phyloP scores from a whole-genome alignment of 53 echinoderm and acorn worm genomes.

The Patiria pectinifera region DNA sequence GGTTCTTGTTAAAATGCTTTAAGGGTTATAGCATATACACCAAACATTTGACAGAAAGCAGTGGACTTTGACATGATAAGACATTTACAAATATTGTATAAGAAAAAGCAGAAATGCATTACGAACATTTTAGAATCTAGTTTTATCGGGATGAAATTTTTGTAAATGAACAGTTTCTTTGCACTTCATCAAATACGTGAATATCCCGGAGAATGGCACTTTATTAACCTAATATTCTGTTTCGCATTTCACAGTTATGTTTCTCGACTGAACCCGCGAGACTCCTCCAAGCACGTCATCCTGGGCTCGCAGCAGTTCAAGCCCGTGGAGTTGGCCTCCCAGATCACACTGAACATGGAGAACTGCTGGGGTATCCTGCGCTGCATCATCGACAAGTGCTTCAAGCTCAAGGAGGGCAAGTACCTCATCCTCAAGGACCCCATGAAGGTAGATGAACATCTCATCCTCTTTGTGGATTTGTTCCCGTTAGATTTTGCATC shows the following conservation, averaged over 20 bases:
- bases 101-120: too few relatives aligned
- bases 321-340: slow-evolving; percentile 94
- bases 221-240: neutral
- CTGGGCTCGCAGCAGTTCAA: slow-evolving; percentile 99
- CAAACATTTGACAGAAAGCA: too few relatives aligned
- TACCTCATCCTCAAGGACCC: slow-evolving; percentile 98
- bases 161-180: too few relatives aligned
- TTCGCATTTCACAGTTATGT: slow-evolving; percentile 72
- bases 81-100: too few relatives aligned
- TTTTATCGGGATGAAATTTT: too few relatives aligned
- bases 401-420: slow-evolving; percentile 93
- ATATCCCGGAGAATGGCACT: neutral
- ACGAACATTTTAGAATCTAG: too few relatives aligned
- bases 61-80: too few relatives aligned
- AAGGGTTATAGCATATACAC: too few relatives aligned
- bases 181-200: too few relatives aligned
- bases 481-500: too few relatives aligned
- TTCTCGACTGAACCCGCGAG: slow-evolving; percentile 94
- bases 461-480: neutral
- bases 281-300: slow-evolving; percentile 97
- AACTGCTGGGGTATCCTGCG: slow-evolving; percentile 97
- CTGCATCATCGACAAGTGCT: slow-evolving; percentile 94
- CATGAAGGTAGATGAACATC: slow-evolving; percentile 79
- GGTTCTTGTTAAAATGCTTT: too few relatives aligned
- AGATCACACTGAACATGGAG: slow-evolving; percentile 97